phyloP scores from a whole-genome alignment of 2,888 invertebrate genomes.

The Arge pagana region DNA sequence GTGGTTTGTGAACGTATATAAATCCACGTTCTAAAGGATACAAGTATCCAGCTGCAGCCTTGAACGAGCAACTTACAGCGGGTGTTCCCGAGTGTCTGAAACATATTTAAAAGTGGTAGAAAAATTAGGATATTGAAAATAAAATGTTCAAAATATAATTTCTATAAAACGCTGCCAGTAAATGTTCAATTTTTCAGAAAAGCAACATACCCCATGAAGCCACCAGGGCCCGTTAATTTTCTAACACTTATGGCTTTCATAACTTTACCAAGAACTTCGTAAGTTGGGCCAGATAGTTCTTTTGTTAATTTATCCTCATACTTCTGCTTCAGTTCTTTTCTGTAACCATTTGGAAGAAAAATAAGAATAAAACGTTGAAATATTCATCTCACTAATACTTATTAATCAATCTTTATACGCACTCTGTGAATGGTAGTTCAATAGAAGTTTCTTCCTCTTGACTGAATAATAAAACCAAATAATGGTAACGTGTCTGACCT shows the following conservation, averaged over 20 bases:
- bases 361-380: constrained; percentile 10
- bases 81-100: constrained; percentile 61
- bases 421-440: constrained; percentile 91
- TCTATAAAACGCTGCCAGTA: background rate
- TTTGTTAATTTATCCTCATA: constrained; percentile 91
- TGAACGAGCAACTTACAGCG: constrained; percentile 94
- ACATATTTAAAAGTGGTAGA: constrained; percentile 10
- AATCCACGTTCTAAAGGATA: constrained; percentile 98
- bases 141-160: background rate
- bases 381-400: constrained; percentile 20
- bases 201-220: constrained; percentile 80
- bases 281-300: constrained; percentile 89
- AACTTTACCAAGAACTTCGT: constrained; percentile 93
- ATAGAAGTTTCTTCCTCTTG: constrained; percentile 93
- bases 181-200: background rate
- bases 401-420: constrained; percentile 54
- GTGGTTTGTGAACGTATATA: constrained; percentile 98
- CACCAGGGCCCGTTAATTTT: constrained; percentile 93
- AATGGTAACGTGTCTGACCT: constrained; percentile 98
- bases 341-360: constrained; percentile 57
- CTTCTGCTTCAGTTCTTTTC: constrained; percentile 88
- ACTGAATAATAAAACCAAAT: constrained; percentile 89
- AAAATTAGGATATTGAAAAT: background rate
- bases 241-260: constrained; percentile 95
- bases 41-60: constrained; percentile 94